Evolutionary conservation across 1,140 invertebrate genomes (phyloP).

Genomic region (Metopolophium dirhodum): DNA sequence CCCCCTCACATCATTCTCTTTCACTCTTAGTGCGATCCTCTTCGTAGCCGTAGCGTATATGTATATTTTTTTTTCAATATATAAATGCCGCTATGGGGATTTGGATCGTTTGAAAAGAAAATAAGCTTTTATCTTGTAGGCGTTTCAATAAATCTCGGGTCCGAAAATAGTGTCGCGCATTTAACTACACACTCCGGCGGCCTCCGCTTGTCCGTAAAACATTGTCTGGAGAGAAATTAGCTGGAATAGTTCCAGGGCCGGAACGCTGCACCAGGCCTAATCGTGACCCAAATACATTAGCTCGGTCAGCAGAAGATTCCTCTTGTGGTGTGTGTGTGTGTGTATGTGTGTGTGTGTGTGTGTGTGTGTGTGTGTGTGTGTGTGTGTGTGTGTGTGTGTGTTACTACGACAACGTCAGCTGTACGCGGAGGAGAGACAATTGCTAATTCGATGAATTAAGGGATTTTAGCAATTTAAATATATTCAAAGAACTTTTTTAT

Average conservation of each 20-base stretch:
- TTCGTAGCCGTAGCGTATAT: background rate
- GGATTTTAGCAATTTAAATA: constrained; percentile 5
- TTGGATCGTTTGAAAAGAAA: constrained; percentile 52
- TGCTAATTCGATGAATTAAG: background rate
- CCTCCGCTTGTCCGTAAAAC: background rate
- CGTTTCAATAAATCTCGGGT: constrained; percentile 26
- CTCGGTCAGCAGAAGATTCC: background rate
- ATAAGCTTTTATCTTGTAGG: constrained; percentile 42
- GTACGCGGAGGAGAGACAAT: too few relatives aligned
- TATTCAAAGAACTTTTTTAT: background rate
- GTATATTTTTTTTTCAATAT: constrained; percentile 38
- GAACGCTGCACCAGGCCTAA: background rate
- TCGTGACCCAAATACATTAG: constrained; percentile 44
- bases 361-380: background rate
- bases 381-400: background rate
- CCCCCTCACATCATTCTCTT: background rate
- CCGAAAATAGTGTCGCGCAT: constrained; percentile 34
- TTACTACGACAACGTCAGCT: background rate
- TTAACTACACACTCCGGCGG: background rate
- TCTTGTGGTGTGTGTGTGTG: background rate
- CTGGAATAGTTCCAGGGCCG: constrained; percentile 40
- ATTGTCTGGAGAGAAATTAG: constrained; percentile 43
- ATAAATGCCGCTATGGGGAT: constrained; percentile 20
- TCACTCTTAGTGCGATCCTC: background rate
- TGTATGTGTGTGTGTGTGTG: background rate